Base-by-base conservation (phyloP, 2,113 vertebrate species). In the Progne subis region DNA sequence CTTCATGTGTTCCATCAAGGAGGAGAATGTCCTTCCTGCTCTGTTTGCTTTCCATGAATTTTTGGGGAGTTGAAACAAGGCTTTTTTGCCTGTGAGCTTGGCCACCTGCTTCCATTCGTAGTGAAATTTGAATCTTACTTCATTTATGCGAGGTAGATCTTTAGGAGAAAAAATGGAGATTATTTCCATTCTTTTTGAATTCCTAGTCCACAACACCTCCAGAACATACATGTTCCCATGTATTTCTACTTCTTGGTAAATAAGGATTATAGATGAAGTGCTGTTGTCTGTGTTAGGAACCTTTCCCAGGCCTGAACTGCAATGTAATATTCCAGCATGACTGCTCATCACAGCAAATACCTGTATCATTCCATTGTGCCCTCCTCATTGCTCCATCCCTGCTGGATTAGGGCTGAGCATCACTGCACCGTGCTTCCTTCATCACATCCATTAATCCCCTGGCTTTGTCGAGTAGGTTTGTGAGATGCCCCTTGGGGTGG, bases 261-360 rank as follows among this genome's bases (percentile, higher is more conserved):
- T 94, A 96, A 96, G 94, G 97, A 84, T 97, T 97, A 94, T 95
- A 94, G 97, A 97, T 98, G 98, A 96, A 98, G 96, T 88, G 76
- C 53, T 78, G 44, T 41, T 49, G 7, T 82, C 74, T 86, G 32
- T 85, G 12, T 81, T 69, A 78, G 80, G 63, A 55, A 56, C 59
- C 57, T 82, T 72, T 91, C 80, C 67, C 43, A 49, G 70, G 29
- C 68, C 83, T 80, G 84, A 69, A 34, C 49, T 83, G 17, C 81
- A 64, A 2, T 49, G 28, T 50, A 43, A 49, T 68, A 77, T 85
- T 92, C 93, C 56, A 82, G 97, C 97, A 97, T 97, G 98, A 71
- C 68, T 77, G 20, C 83, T 93, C 65, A 44, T 70, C 83, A 68
- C 72, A 86, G 74, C 43, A 71, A 81, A 34, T 60, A 79, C 68